These are phyloP conservation scores for Meiosimyza decipiens DNA, from an alignment of 2,888 invertebrate species.

Conservation along the genomic window DNA sequence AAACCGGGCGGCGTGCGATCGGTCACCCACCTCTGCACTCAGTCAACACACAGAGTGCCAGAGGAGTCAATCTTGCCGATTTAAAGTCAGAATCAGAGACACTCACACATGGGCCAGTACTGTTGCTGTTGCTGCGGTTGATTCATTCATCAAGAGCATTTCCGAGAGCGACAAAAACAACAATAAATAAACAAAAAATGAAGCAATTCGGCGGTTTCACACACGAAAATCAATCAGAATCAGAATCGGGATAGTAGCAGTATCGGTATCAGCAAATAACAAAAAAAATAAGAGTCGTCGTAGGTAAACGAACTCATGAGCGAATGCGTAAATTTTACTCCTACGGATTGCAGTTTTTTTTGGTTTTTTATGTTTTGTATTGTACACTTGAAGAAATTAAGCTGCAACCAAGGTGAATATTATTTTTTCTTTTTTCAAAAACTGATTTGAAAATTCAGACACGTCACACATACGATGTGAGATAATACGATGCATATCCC, in stretches of 20 bases:
- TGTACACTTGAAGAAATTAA: too few species aligned
- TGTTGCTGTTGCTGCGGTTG: not conserved
- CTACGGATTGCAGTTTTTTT: too few species aligned
- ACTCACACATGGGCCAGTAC: not conserved
- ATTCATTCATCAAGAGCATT: too few species aligned
- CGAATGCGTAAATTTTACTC: too few species aligned
- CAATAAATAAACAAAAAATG: not conserved
- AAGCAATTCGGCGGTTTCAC: not conserved
- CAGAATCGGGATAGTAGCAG: not conserved
- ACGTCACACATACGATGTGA: too few species aligned
- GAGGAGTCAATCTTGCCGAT: not conserved
- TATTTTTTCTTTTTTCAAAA: too few species aligned
- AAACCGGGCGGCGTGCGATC: conserved; percentile 29
- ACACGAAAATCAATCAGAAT: not conserved
- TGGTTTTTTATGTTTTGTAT: too few species aligned
- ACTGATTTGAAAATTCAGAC: too few species aligned
- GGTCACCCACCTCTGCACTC: conserved; percentile 33
- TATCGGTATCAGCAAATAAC: not conserved
- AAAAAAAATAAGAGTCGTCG: conserved; percentile 24
- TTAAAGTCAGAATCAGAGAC: not conserved
- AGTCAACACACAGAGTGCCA: conserved; percentile 8
- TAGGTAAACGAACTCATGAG: conserved; percentile 24
- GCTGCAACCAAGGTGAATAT: too few species aligned
- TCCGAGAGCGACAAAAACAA: not conserved
- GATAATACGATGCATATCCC: too few species aligned